These are phyloP conservation scores for Romanogobio albipinnatus DNA, from an alignment of 2,113 vertebrate species.

Conservation along the genomic window DNA sequence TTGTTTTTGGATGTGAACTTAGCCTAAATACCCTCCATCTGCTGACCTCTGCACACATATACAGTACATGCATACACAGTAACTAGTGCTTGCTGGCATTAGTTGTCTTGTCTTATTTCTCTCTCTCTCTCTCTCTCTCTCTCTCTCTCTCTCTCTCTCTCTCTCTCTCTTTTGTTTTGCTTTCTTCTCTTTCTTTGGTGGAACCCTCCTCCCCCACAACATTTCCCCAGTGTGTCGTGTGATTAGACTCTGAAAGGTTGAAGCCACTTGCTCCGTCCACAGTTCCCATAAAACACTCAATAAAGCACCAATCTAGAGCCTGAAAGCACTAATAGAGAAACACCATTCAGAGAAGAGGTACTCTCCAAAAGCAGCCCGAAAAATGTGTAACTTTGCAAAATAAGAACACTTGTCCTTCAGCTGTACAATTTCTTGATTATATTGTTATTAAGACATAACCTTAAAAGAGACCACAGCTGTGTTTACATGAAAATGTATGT, in stretches of 20 bases:
- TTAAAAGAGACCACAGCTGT: neutral
- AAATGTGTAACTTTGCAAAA: conserved; percentile 56
- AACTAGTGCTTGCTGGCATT: neutral
- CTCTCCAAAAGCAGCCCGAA: conserved; percentile 44
- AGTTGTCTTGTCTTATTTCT: neutral
- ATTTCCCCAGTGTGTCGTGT: conserved; percentile 48
- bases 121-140: neutral
- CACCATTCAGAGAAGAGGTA: conserved; percentile 37
- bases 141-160: neutral
- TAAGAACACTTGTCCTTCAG: conserved; percentile 31
- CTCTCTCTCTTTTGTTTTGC: neutral
- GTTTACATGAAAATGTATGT: neutral
- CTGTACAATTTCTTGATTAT: neutral
- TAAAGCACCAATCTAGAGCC: conserved; percentile 59
- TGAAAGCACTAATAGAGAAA: conserved; percentile 66
- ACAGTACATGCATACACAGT: conserved; percentile 38
- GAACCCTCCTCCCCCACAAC: conserved; percentile 56
- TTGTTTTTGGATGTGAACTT: conserved; percentile 63
- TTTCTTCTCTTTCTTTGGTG: neutral
- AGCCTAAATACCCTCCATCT: conserved; percentile 79
- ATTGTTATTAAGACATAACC: neutral
- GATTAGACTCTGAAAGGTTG: conserved; percentile 76
- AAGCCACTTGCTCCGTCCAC: conserved; percentile 65
- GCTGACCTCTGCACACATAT: conserved; percentile 64
- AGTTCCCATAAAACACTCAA: conserved; percentile 69